A percentile compares a stretch with the other conserved stretches of the same genome.
Evolutionary conservation across 1,140 invertebrate species (phyloP).

Genomic region (Trinorchestia longiramus): DNA sequence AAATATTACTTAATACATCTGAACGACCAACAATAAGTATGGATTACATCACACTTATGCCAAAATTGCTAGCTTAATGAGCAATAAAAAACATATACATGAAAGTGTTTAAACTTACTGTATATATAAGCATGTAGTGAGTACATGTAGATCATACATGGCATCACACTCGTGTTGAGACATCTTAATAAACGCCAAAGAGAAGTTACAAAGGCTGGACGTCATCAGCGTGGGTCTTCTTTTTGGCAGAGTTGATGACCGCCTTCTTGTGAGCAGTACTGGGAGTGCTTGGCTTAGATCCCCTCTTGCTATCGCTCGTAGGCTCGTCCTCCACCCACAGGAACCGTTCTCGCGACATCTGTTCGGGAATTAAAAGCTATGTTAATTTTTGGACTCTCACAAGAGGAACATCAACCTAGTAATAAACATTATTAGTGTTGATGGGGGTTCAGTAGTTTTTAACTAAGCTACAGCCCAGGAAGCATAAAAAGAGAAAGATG

Average conservation of each 20-base stretch:
- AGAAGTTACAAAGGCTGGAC: not conserved
- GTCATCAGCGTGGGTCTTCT: not conserved
- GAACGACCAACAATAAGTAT: not conserved
- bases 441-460: too few species aligned
- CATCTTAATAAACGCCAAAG: not conserved
- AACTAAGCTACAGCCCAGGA: too few species aligned
- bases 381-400: not conserved
- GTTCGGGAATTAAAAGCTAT: not conserved
- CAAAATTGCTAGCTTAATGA: not conserved
- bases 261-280: constrained; percentile 33
- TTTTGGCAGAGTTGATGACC: not conserved
- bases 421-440: too few species aligned
- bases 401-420: too few species aligned
- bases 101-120: too few species aligned
- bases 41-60: not conserved
- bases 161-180: not conserved
- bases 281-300: constrained; percentile 60
- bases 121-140: not conserved
- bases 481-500: too few species aligned
- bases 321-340: constrained; percentile 61
- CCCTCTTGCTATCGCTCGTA: constrained; percentile 56
- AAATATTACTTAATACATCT: not conserved
- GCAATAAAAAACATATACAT: too few species aligned
- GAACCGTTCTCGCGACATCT: constrained; percentile 56
- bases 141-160: not conserved